Evolutionary conservation across 2,888 invertebrate species (phyloP).

Genomic region (Diaperis boleti): DNA sequence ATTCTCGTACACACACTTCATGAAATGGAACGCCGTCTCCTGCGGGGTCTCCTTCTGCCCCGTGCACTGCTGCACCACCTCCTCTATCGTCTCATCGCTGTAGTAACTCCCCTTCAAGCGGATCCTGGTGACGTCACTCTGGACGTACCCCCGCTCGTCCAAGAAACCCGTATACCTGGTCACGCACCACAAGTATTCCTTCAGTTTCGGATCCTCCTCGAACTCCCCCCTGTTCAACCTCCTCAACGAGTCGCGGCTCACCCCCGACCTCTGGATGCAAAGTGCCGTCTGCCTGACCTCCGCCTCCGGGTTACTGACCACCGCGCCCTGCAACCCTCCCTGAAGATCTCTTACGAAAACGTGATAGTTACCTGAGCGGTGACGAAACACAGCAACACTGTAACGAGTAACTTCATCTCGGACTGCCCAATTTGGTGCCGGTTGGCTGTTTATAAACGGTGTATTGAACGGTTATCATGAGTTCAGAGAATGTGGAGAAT

Average conservation of each 20-base stretch:
- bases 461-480: background rate
- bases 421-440: constrained; percentile 7
- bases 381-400: background rate
- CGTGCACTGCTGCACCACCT: constrained; percentile 14
- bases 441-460: constrained; percentile 9
- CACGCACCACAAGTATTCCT: constrained; percentile 32
- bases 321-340: background rate
- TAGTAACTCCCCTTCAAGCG: constrained; percentile 2
- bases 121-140: constrained; percentile 20
- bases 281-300: background rate
- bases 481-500: constrained; percentile 15
- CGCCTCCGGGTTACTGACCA: constrained; percentile 11
- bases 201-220: constrained; percentile 24
- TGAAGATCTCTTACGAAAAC: background rate
- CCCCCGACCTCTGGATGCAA: constrained; percentile 1
- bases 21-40: constrained; percentile 27
- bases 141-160: constrained; percentile 15
- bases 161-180: constrained; percentile 13
- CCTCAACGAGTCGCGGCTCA: constrained; percentile 10
- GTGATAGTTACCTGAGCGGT: background rate
- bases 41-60: constrained; percentile 23
- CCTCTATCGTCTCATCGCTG: constrained; percentile 13
- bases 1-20: constrained; percentile 29
- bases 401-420: background rate
- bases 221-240: constrained; percentile 7